phyloP scores from a whole-genome alignment of 2,888 invertebrate species.

The Hydropsyche betteni region DNA sequence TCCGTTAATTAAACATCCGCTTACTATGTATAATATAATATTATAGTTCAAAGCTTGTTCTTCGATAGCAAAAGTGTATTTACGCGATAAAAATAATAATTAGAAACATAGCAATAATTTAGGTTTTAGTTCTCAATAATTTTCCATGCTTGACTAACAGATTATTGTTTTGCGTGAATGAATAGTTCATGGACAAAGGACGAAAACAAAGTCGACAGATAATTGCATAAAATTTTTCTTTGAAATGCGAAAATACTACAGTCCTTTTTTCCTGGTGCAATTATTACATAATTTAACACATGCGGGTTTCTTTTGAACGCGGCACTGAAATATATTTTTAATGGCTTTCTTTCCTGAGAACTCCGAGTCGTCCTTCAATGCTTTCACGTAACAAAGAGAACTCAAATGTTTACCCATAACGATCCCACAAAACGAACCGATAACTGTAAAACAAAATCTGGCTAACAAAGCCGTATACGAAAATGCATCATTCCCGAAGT shows the following conservation, averaged over 20 bases:
- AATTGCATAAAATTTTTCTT: background rate
- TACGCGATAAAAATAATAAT: no score
- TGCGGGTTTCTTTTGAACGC: background rate
- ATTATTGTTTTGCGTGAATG: background rate
- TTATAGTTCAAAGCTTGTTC: no score
- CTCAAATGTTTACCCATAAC: constrained; percentile 14
- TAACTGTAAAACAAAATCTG: constrained; percentile 11
- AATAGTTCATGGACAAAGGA: background rate
- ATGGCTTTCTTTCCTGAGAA: constrained; percentile 10
- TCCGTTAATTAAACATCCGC: no score
- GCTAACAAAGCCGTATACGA: no score
- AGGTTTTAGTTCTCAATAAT: background rate
- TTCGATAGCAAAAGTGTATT: no score
- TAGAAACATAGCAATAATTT: background rate
- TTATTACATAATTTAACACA: constrained; percentile 17
- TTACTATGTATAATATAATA: no score
- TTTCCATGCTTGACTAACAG: background rate
- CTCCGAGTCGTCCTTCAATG: background rate
- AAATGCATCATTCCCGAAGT: background rate
- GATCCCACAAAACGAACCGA: constrained; percentile 12
- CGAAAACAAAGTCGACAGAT: background rate
- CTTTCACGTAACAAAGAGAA: background rate
- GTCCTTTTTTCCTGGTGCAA: background rate
- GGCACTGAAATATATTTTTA: background rate
- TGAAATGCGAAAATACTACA: background rate